Evolutionary conservation across 2,113 vertebrate genomes (phyloP), one percentile per base, ranked within the genome.

Genomic region (Brachirus orientalis): DNA sequence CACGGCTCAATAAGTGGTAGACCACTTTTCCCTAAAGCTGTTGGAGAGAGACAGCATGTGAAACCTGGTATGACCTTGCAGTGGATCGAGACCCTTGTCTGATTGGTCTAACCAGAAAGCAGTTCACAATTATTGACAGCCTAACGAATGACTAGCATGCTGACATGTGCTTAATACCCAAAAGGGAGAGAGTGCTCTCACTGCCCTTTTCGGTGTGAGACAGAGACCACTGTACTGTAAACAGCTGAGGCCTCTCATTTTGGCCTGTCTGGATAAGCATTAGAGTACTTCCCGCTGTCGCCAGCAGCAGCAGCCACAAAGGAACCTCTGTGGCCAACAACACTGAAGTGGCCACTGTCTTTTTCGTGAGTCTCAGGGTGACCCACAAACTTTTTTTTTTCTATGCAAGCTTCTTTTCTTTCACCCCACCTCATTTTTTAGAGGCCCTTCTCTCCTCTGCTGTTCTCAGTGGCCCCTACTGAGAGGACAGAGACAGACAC

Each of bases 401-500:
- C 60, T 70, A 80, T 86, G 73, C 84, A 82, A 87, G 81, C 82
- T 77, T 84, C 84, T 88, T 88, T 91, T 88, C 83, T 88, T 83
- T 82, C 77, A 63, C 70, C 58, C 81, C 73, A 53, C 68, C 69
- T 72, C 57, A 20, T 80, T 85, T 88, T 89, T 88, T 85, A 76
- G 81, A 85, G 82, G 80, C 80, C 85, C 84, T 80, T 80, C 65
- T 82, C 74, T 84, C 63, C 72, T 83, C 81, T 75, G 84, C 88
- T 73, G 79, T 85, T 89, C 88, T 88, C 78, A 76, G 80, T 85
- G 87, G 87, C 90, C 86, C 86, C 87, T 79, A 91, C 90, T 89
- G 87, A 83, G 85, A 88, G 84, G 84, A 90, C 84, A 83, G 88
- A 89, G 87, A 90, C 86, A 91, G 88, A 89, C 84, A 88, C 88